Evolutionary conservation across 2,113 vertebrate species (phyloP).

Genomic region (Cisticola juncidis): DNA sequence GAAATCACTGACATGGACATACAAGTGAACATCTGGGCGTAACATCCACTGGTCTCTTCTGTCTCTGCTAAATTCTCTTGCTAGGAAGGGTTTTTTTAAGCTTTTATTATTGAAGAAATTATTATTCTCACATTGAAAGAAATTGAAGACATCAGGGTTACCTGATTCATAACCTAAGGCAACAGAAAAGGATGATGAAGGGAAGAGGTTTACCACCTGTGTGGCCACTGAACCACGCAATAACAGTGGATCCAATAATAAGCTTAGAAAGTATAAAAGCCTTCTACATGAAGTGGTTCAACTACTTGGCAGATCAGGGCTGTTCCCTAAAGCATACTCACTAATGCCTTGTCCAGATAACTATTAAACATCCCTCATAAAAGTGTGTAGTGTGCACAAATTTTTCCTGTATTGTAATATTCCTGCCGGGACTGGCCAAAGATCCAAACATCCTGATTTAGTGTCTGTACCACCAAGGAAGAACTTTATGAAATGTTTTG

Average conservation of each 20-base stretch:
- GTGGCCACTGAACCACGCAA: not conserved
- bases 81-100: not conserved
- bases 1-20: not conserved
- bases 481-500: slow-evolving; percentile 55
- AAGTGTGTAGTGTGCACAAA: not conserved
- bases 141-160: not conserved
- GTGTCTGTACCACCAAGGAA: slow-evolving; percentile 54
- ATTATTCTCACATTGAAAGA: not conserved
- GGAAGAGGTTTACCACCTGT: not conserved
- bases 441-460: slow-evolving; percentile 9
- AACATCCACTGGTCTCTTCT: not conserved
- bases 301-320: not conserved
- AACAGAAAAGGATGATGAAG: not conserved
- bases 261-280: not conserved
- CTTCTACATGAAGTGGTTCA: not conserved
- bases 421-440: slow-evolving; percentile 9
- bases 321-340: not conserved
- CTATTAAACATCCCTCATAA: not conserved
- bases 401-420: not conserved
- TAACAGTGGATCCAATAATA: not conserved
- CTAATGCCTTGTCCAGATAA: not conserved
- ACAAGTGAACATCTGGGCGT: not conserved
- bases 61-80: not conserved
- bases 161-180: not conserved
- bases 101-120: not conserved